Evolutionary conservation across 1,140 invertebrate genomes (phyloP).

Genomic region (Cryptotermes secundus): DNA sequence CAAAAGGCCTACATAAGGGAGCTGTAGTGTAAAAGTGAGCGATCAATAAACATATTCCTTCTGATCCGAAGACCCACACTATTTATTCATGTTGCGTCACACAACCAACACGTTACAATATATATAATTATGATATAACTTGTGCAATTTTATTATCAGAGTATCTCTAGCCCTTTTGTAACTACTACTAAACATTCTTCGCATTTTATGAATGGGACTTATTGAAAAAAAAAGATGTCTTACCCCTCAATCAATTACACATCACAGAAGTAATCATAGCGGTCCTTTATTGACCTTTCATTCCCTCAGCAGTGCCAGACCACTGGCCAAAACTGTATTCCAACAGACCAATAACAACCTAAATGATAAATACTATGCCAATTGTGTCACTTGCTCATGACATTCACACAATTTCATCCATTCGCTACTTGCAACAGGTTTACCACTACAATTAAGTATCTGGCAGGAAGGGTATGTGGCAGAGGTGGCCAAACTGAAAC

Average conservation of each 20-base stretch:
- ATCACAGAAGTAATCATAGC: neutral
- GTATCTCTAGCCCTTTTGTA: neutral
- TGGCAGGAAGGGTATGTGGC: neutral
- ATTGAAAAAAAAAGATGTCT: neutral
- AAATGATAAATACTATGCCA: neutral
- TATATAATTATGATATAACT: neutral
- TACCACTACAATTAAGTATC: neutral
- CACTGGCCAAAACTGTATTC: neutral
- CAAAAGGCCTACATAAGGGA: too few relatives aligned
- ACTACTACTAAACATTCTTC: neutral
- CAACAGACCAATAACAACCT: neutral
- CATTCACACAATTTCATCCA: neutral
- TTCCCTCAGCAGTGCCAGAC: neutral
- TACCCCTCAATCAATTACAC: neutral
- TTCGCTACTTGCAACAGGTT: neutral
- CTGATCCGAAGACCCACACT: too few relatives aligned
- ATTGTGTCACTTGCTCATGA: neutral
- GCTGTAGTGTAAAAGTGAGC: too few relatives aligned
- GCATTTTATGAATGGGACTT: neutral
- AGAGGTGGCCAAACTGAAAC: neutral
- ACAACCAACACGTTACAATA: too few relatives aligned
- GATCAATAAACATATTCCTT: too few relatives aligned
- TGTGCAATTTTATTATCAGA: neutral
- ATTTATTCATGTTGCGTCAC: too few relatives aligned
- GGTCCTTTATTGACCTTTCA: neutral